Evolutionary conservation across 2,888 invertebrate genomes (phyloP), one percentile per base, ranked within the genome.

Genomic region (Luperina nickerlii): DNA sequence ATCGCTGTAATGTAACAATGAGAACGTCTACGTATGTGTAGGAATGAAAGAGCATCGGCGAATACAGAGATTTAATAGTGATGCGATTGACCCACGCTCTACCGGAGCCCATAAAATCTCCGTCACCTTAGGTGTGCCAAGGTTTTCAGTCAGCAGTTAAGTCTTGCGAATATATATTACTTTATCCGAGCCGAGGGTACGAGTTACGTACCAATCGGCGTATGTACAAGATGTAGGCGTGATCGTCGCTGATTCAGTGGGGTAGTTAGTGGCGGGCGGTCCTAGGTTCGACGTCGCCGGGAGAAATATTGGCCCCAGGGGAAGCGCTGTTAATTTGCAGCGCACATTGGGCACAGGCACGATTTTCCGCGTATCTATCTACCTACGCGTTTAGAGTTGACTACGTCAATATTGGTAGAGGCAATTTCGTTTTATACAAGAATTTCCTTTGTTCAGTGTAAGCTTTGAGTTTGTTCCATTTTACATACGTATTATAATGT

Each of bases 221-320:
- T 95, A 94, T 93, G 95, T 95, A 96, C 96, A 96, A 96, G 96
- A 93, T 96, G 96, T 96, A 96, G 96, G 96, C 96, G 96, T 96
- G 96, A 95, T 96, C 96, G 95, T 93, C 93, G 96, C 96, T 96
- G 96, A 96, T 96, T 96, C 96, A 96, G 96, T 96, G 95, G 95
- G 95, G 96, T 95, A 96, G 96, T 96, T 96, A 95, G 95, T 94
- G 95, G 95, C 96, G 95, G 96, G 95, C 96, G 96, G 95, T 95
- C 94, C 95, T 93, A 94, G 95, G 95, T 95, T 95, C 95, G 94
- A 95, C 96, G 95, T 95, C 95, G 95, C 93, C 85, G 91, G 93
- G 95, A 96, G 96, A 96, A 96, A 96, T 96, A 96, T 96, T 95
- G 95, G 94, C 94, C 96, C 91, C 94, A 91, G 92, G 96, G 96